Evolutionary conservation across 2,113 vertebrate genomes (phyloP).

Genomic region (Dasyurus viverrinus): DNA sequence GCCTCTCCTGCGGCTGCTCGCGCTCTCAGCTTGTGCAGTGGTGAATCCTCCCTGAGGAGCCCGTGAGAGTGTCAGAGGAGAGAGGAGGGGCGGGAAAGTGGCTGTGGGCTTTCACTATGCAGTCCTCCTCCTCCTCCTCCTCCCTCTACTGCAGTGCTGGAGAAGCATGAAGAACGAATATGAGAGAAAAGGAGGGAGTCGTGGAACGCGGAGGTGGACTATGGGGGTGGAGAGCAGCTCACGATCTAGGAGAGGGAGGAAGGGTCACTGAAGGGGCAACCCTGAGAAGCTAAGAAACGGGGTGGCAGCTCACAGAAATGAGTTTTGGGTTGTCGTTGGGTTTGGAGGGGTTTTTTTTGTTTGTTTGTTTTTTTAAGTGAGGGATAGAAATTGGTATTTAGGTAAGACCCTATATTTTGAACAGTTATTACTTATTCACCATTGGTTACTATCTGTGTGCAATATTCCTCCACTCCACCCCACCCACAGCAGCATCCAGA

Average conservation of each 20-base stretch:
- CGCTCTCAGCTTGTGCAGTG: conserved; percentile 54
- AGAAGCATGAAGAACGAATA: conserved; percentile 62
- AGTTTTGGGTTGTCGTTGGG: too few relatives aligned
- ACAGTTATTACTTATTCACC: neutral
- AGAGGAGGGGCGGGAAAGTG: conserved; percentile 70
- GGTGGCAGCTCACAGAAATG: neutral
- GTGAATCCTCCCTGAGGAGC: conserved; percentile 48
- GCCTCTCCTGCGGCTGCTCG: conserved; percentile 5
- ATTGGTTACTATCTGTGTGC: neutral
- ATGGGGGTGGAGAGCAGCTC: conserved; percentile 5
- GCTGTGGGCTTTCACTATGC: conserved; percentile 65
- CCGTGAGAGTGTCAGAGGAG: conserved; percentile 41
- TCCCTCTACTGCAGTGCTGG: conserved; percentile 73
- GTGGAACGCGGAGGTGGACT: conserved; percentile 48
- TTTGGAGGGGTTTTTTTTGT: too few relatives aligned
- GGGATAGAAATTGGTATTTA: neutral
- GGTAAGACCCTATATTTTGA: neutral
- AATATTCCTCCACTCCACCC: neutral
- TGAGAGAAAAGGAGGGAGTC: conserved; percentile 45
- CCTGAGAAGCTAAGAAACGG: neutral
- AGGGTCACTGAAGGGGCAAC: neutral
- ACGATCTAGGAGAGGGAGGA: neutral
- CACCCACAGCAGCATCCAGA: neutral
- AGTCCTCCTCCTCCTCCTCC: conserved; percentile 59
- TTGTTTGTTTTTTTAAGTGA: too few relatives aligned